A percentile compares a stretch with the other conserved stretches of the same genome.
These are phyloP conservation scores for Drosophila mettleri DNA, from an alignment of 2,888 invertebrate genomes.

Conservation along the genomic window DNA sequence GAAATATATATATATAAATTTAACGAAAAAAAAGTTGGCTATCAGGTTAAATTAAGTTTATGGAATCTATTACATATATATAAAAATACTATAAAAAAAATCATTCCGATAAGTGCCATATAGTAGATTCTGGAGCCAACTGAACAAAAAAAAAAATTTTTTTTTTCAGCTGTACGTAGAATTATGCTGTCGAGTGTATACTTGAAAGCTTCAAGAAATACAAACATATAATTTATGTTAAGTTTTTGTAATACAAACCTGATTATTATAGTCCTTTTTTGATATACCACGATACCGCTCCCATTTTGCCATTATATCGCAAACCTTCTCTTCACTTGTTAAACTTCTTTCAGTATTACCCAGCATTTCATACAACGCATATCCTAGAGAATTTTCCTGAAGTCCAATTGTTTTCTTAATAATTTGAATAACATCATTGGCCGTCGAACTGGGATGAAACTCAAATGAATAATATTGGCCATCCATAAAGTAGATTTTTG, in stretches of 20 bases:
- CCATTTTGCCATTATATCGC: conserved; percentile 98
- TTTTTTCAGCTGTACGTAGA: no score
- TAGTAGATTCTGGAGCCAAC: no score
- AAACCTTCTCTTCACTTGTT: conserved; percentile 93
- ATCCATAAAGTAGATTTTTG: conserved; percentile 96
- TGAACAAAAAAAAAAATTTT: no score
- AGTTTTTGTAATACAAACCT: conserved; percentile 72
- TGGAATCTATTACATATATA: no score
- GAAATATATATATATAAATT: no score
- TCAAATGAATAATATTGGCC: conserved; percentile 97
- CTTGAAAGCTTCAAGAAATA: no score
- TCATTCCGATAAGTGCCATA: no score
- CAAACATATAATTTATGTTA: no score
- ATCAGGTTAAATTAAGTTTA: no score
- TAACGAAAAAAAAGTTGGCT: no score
- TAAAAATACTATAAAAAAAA: no score
- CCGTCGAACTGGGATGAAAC: conserved; percentile 97
- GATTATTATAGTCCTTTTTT: conserved; percentile 86
- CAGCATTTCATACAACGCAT: conserved; percentile 96
- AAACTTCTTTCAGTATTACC: conserved; percentile 94
- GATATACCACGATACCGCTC: conserved; percentile 93
- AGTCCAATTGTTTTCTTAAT: conserved; percentile 95
- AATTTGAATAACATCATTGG: conserved; percentile 94
- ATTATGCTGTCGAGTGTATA: no score
- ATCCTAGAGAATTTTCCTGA: conserved; percentile 87